Base-by-base conservation (phyloP, 2,888 invertebrate genomes). In the Argyra leucocephala region DNA sequence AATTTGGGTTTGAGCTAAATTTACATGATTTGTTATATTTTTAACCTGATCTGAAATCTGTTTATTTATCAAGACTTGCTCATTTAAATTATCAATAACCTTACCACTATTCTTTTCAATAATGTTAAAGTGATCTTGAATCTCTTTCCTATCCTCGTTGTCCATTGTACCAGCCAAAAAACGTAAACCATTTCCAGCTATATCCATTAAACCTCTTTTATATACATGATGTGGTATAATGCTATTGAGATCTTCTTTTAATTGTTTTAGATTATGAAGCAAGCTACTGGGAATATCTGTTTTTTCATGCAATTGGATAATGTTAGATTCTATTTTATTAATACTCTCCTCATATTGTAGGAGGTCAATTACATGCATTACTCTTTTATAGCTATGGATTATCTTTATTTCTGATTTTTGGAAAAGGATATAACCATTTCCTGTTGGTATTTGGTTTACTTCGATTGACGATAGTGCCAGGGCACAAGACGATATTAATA, bases 11-110 rank as follows among this genome's bases (percentile, higher is more conserved):
- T 65, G 62, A 24, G 26, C 58, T 36, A 36, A 22, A 18, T 62
- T 65, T 15, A 62, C 31, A 58, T 65, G 62, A 23, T 65, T 65
- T 22, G 62, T 65, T 21, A 65, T 65, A n/a, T 62, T 62, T 58
- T 57, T 12, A 31, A 65, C 58, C 7, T 62, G 62, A 23, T 65
- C 36, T 23, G 65, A 65, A 58, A 65, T 31, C 26, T 61, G 57
- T 10, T 64, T 64, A 57, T 64, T 64, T 24, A 64, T 57, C 18
- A 12, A 12, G 3, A 61, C 23, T 48, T 64, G 61, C 4, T 64
- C 24, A 26, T 64, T 64, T 61, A 64, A 61, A 36, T 64, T 64
- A 4, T 58, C 22, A 5, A 64, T 36, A 3, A 64, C 48, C 18
- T 61, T 9, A 4, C 23, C 26, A 21, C 61, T 61, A 48, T 64